Evolutionary conservation across 1,140 invertebrate genomes (phyloP), one percentile per base, ranked within the genome.

Genomic region (Portunus trituberculatus): DNA sequence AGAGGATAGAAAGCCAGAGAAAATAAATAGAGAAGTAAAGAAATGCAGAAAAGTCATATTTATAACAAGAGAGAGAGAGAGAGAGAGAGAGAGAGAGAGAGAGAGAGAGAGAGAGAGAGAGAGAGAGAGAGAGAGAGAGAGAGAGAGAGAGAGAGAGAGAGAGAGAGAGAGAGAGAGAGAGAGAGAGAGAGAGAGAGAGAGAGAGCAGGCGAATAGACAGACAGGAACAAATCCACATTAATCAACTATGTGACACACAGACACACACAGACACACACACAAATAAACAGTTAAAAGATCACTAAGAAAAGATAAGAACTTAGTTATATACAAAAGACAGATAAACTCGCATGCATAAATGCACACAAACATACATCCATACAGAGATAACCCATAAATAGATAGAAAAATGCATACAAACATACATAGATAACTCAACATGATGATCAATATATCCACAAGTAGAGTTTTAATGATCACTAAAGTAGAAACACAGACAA

Each of bases 1-100:
- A 39, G 6, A 39, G 39, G 39, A 39, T 39, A 39, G 39, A 39
- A 39, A 1, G 39, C 39, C 20, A 16, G 32, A 28, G n/a, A 20
- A 91, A 14, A 52, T 28, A 91, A 48, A 52, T 16, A 32, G 84
- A 87, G 84, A 87, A 16, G 45, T 31, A 87, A 39, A 87, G 84
- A 39, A 39, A 39, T 39, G 39, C 6, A 39, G 39, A 39, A 39
- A 39, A 39, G 39, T 39, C 39, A 39, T 39, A 39, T 39, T 2
- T 39, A 39, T 39, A 39, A 6, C 39, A 39, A 39, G 39, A 39
- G 39, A 39, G 39, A 39, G 39, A 39, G 39, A 39, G 39, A 39
- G 39, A 39, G 39, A 39, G 39, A 39, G 39, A 39, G 39, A 39
- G 39, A 39, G 39, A 39, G 39, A 39, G 39, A 39, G 39, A 39